phyloP scores from a whole-genome alignment of 2,888 invertebrate species.

The Biston stratarius region DNA sequence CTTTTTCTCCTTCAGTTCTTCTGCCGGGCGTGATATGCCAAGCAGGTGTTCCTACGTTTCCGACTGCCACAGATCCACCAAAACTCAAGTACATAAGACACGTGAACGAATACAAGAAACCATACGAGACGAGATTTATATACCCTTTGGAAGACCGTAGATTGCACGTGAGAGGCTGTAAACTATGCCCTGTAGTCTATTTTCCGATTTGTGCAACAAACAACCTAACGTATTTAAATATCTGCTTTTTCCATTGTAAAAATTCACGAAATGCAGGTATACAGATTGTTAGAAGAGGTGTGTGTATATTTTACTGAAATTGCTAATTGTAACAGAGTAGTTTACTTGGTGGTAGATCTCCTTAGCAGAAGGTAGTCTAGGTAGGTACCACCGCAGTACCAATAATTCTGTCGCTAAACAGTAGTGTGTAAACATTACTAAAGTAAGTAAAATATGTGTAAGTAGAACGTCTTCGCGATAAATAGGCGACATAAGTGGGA shows the following conservation, averaged over 20 bases:
- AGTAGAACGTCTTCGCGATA: no score
- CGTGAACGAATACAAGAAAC: background rate
- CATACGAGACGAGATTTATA: background rate
- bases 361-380: no score
- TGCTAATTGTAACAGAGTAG: background rate
- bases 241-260: slow-evolving; percentile 1
- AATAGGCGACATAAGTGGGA: no score
- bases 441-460: no score
- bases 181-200: background rate
- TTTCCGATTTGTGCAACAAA: slow-evolving; percentile 2
- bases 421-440: no score
- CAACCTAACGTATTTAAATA: background rate
- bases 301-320: slow-evolving; percentile 9
- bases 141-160: background rate
- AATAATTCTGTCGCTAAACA: no score
- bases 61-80: background rate
- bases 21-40: background rate
- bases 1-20: background rate
- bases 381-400: no score
- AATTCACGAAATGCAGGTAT: background rate
- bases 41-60: background rate
- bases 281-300: background rate
- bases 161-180: background rate
- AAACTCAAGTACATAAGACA: background rate
- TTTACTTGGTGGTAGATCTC: background rate